Evolutionary conservation across 2,797 vertebrate species (phyloP).

Genomic region (Esox masquinongy): DNA sequence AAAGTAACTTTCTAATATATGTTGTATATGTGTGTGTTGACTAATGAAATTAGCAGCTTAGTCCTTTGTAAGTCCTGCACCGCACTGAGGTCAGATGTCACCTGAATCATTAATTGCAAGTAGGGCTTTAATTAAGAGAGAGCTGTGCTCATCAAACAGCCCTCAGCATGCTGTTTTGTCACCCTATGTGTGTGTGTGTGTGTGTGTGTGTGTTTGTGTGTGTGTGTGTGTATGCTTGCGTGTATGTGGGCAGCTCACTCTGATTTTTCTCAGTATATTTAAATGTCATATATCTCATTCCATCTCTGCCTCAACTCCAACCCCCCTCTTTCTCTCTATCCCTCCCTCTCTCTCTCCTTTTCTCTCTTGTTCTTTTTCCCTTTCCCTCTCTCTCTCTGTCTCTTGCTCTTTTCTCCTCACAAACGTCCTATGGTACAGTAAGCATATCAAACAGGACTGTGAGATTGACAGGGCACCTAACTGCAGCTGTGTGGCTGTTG

Average conservation of each 20-base stretch:
- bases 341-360: not conserved
- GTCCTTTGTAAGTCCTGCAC: not conserved
- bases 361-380: not conserved
- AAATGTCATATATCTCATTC: not conserved
- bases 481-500: not conserved
- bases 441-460: not conserved
- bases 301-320: not conserved
- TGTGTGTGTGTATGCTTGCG: not conserved
- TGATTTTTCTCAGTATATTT: not conserved
- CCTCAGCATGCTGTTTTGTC: not conserved
- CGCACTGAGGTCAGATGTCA: not conserved
- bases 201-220: not conserved
- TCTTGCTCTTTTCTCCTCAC: not conserved
- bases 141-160: not conserved
- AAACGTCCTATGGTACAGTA: not conserved
- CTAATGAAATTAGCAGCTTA: conserved; percentile 3
- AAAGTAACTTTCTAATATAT: not conserved
- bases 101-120: not conserved
- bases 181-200: not conserved
- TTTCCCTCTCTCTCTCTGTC: not conserved
- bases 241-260: not conserved
- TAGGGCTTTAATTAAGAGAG: not conserved
- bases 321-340: not conserved
- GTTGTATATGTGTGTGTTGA: not conserved
- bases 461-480: not conserved